Evolutionary conservation across 2,113 vertebrate genomes (phyloP), one percentile per base, ranked within the genome.

Genomic region (Cacatua alba): DNA sequence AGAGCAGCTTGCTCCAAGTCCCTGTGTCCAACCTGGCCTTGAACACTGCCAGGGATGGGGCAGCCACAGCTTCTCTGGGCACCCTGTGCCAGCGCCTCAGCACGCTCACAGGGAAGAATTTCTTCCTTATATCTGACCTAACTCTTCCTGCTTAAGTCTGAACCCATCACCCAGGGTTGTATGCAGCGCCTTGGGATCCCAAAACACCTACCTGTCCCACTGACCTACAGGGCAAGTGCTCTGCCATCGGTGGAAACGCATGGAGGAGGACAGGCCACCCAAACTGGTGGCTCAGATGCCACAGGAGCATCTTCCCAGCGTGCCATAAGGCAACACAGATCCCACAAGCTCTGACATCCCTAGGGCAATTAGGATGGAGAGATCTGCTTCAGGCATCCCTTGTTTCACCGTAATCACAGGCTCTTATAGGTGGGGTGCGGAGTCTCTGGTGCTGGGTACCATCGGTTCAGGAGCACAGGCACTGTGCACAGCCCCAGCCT

Each of bases 241-340:
- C 60, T 44, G 1, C n/a, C 48, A 3, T 28, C 2, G 1, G 20
- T 26, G 43, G 33, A 37, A 19, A 13, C 0, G 3, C n/a, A 11
- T 0, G 7, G 31, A 41, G 67, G 29, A 10, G 39, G 59, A 13
- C 16, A 31, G n/a, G 7, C 8, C 28, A 37, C n/a, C 26, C 25
- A 28, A 44, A 67, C 49, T 26, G 5, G 0, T 23, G 37, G 68
- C 59, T 84, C 3, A 1, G 46, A 13, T 49, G 55, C 31, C 25
- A 31, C n/a, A 28, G 17, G 11, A n/a, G 28, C 41, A 62, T 24
- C 69, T 82, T 51, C 35, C 41, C 69, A 59, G 9, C 0, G 0
- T 49, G 62, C 33, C 59, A 57, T 28, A 24, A 53, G 39, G 41
- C 39, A 81, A 11, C 20, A 23, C 11, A 49, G n/a, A 8, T 62